A percentile compares a stretch with the other conserved stretches of the same genome.
Evolutionary conservation across 2,888 invertebrate genomes (phyloP).

Genomic region (Melipona beecheii): DNA sequence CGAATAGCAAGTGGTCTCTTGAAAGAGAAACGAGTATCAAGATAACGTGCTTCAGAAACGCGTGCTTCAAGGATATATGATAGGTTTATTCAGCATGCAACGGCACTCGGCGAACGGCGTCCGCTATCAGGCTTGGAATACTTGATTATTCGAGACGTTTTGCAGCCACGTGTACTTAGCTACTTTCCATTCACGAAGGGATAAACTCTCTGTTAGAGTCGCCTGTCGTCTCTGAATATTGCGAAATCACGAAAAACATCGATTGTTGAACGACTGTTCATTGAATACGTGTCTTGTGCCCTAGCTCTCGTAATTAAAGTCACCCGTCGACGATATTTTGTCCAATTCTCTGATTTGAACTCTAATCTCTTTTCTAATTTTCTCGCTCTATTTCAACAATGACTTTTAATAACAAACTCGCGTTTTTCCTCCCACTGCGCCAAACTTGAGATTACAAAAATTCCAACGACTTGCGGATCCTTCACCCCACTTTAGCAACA

Average conservation of each 20-base stretch:
- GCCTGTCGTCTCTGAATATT: too few relatives aligned
- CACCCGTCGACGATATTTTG: too few relatives aligned
- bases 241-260: too few relatives aligned
- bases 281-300: too few relatives aligned
- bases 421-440: too few relatives aligned
- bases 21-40: slow-evolving; percentile 28
- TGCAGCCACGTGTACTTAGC: slow-evolving; percentile 70
- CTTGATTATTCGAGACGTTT: slow-evolving; percentile 77
- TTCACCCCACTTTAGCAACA: background rate
- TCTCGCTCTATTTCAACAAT: too few relatives aligned
- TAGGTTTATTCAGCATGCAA: slow-evolving; percentile 41
- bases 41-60: slow-evolving; percentile 39
- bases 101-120: slow-evolving; percentile 51
- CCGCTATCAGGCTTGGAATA: slow-evolving; percentile 79
- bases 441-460: background rate
- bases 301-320: too few relatives aligned
- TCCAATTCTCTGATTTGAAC: too few relatives aligned
- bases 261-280: too few relatives aligned
- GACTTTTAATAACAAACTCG: too few relatives aligned
- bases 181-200: slow-evolving; percentile 60
- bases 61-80: slow-evolving; percentile 37
- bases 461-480: background rate
- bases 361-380: too few relatives aligned
- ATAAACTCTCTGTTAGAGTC: background rate
- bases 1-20: slow-evolving; percentile 8